Percentiles rank a stretch among this genome's conserved stretches.
phyloP scores from a whole-genome alignment of 2,888 invertebrate species.

The Chrysolina haemoptera region DNA sequence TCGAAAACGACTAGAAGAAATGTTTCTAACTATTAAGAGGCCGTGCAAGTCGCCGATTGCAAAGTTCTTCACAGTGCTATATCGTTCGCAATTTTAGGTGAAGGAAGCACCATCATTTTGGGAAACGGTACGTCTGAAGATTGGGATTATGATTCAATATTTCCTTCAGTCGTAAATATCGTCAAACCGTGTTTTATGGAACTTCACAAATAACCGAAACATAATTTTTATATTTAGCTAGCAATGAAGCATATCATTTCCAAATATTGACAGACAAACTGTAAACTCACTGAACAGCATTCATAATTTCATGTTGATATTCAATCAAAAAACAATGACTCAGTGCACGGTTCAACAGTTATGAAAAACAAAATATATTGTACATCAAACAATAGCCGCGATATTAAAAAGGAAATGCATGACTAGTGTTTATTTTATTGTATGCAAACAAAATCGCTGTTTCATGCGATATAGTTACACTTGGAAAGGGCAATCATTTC shows the following conservation, averaged over 20 bases:
- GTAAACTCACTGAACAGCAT: neutral
- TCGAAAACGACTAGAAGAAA: no score
- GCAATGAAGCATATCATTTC: neutral
- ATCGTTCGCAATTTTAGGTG: no score
- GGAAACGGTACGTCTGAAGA: no score
- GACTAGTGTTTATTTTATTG: constrained; percentile 36
- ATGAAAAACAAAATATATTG: constrained; percentile 13
- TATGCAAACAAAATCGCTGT: constrained; percentile 48
- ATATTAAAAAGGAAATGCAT: constrained; percentile 19
- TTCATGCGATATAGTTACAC: constrained; percentile 49
- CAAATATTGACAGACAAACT: neutral
- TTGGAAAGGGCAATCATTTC: constrained; percentile 61
- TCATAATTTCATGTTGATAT: constrained; percentile 11
- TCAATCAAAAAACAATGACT: neutral
- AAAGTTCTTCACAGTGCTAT: no score
- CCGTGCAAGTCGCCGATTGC: no score
- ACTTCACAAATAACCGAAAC: no score
- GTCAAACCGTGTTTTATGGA: no score
- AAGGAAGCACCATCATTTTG: no score
- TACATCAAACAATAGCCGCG: constrained; percentile 12
- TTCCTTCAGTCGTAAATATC: no score
- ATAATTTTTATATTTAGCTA: no score
- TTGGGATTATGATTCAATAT: no score
- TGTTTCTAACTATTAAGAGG: no score
- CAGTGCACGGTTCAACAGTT: neutral